Conservation (phyloP, 1,140 invertebrate species). For the Lineus longissimus region DNA sequence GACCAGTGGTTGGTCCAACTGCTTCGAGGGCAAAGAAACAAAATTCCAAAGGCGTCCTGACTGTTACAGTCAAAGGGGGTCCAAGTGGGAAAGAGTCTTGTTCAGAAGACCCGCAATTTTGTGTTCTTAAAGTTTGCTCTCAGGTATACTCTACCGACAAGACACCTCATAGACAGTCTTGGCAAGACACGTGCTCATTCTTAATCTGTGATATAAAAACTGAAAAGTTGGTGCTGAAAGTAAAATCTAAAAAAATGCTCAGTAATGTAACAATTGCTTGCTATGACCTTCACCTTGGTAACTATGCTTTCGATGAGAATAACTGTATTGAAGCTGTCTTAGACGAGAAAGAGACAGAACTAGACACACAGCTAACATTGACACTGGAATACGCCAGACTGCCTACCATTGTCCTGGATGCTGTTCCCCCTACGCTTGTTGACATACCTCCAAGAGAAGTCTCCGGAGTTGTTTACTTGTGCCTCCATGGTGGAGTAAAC, state of each 20-base stretch:
- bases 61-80: constrained; percentile 46
- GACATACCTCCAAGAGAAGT: no score
- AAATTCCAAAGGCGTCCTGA: constrained; percentile 57
- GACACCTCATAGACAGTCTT: not conserved
- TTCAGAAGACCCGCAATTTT: not conserved
- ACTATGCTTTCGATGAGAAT: constrained; percentile 2
- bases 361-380: no score
- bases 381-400: no score
- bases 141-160: not conserved
- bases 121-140: not conserved
- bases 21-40: constrained; percentile 32
- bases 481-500: constrained; percentile 58
- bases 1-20: constrained; percentile 47
- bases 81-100: constrained; percentile 18
- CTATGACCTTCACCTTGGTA: not conserved
- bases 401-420: no score
- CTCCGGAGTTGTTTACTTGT: constrained; percentile 58
- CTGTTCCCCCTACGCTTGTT: no score
- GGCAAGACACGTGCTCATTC: constrained; percentile 1
- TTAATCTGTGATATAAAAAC: not conserved
- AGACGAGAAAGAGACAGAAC: no score
- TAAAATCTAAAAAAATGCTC: constrained; percentile 18
- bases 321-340: not conserved
- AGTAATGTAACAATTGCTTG: not conserved
- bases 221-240: constrained; percentile 37